These are phyloP conservation scores for Tachina grossa DNA, from an alignment of 2,888 invertebrate genomes.

Conservation along the genomic window DNA sequence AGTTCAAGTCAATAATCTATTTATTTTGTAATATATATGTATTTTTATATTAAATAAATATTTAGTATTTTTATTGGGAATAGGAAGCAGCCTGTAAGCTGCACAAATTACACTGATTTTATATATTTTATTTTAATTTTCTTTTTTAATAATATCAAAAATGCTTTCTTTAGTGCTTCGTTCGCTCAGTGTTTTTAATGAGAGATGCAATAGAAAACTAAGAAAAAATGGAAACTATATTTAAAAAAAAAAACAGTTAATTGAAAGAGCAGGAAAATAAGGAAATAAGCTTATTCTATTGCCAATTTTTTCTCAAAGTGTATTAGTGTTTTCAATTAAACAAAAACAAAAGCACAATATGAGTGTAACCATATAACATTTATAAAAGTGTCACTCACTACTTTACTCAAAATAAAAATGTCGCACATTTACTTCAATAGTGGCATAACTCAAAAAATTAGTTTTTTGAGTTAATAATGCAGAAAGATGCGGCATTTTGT, in stretches of 20 bases:
- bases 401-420: neutral
- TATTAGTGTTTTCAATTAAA: conserved; percentile 70
- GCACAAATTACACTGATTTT: no score
- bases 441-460: no score
- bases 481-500: no score
- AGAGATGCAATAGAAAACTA: conserved; percentile 73
- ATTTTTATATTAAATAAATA: no score
- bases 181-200: conserved; percentile 24
- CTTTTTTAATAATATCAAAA: neutral
- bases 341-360: neutral
- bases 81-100: no score
- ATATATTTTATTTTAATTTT: no score
- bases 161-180: conserved; percentile 3
- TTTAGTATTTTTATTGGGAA: no score
- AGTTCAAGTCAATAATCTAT: conserved; percentile 30
- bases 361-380: conserved; percentile 23
- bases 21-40: neutral
- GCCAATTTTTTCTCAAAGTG: conserved; percentile 82
- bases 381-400: neutral
- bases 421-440: no score
- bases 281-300: conserved; percentile 77
- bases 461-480: no score
- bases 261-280: conserved; percentile 62
- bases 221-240: conserved; percentile 71
- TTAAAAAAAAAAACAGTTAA: conserved; percentile 35